These are phyloP conservation scores for Drosophila ercepeae DNA, from an alignment of 1,140 invertebrate genomes.

Conservation along the genomic window DNA sequence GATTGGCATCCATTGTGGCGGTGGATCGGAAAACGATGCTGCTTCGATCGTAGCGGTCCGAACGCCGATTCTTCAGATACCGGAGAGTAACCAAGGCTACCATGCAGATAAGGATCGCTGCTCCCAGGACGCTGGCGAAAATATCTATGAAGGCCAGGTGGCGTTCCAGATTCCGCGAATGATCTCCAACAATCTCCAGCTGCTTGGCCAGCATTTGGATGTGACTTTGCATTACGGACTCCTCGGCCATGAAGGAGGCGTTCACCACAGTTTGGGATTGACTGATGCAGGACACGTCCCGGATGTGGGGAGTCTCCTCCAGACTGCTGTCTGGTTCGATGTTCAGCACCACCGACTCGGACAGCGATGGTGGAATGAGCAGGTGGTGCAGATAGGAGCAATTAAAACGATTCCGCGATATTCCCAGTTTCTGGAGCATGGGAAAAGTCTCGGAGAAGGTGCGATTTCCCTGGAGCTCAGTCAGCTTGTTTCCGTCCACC, in stretches of 20 bases:
- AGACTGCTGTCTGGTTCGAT: slow-evolving; percentile 69
- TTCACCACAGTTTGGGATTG: neutral
- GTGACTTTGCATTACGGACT: slow-evolving; percentile 16
- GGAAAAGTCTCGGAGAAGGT: slow-evolving; percentile 66
- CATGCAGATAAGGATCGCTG: slow-evolving; percentile 20
- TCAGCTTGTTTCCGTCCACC: slow-evolving; percentile 72
- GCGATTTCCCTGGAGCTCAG: slow-evolving; percentile 69
- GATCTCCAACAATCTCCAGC: slow-evolving; percentile 48
- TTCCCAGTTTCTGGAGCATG: slow-evolving; percentile 64
- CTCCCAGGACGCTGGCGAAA: slow-evolving; percentile 40
- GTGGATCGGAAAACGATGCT: slow-evolving; percentile 76
- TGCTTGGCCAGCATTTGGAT: slow-evolving; percentile 50
- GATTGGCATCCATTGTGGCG: slow-evolving; percentile 67
- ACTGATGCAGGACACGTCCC: slow-evolving; percentile 73
- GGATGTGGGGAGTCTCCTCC: slow-evolving; percentile 72
- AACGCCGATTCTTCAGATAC: slow-evolving; percentile 48
- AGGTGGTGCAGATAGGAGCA: slow-evolving; percentile 76
- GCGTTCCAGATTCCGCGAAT: slow-evolving; percentile 56
- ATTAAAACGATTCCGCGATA: slow-evolving; percentile 76
- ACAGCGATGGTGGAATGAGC: slow-evolving; percentile 61
- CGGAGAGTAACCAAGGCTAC: slow-evolving; percentile 24
- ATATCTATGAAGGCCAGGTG: slow-evolving; percentile 65
- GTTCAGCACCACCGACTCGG: slow-evolving; percentile 54
- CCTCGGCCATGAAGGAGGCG: slow-evolving; percentile 8
- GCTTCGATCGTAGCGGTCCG: slow-evolving; percentile 58